These are phyloP conservation scores for Probaryconus sp. DNA, from an alignment of 1,140 invertebrate species.

Conservation along the genomic window DNA sequence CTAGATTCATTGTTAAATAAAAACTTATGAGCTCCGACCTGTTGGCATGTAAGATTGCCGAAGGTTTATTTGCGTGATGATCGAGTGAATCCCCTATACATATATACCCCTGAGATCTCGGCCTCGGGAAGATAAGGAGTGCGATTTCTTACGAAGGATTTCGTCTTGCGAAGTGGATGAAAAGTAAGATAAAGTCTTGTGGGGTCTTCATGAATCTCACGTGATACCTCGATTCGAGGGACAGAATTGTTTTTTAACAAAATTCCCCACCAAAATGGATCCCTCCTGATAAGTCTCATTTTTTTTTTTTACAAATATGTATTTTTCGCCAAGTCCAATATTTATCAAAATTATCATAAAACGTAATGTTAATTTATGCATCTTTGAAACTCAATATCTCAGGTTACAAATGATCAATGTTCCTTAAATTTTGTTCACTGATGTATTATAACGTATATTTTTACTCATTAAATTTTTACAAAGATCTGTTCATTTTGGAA, in stretches of 20 bases:
- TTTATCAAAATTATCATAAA: too few species aligned
- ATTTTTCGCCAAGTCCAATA: too few species aligned
- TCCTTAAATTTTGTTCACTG: too few species aligned
- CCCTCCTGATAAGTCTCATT: too few species aligned
- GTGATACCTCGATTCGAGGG: constrained; percentile 33
- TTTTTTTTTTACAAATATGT: too few species aligned
- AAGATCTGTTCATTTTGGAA: too few species aligned
- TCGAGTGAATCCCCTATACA: constrained; percentile 62
- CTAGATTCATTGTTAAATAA: constrained; percentile 29
- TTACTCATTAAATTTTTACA: too few species aligned
- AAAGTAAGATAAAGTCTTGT: constrained; percentile 53
- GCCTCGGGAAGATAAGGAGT: constrained; percentile 64
- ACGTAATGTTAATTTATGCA: too few species aligned
- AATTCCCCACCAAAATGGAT: too few species aligned
- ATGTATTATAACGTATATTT: too few species aligned
- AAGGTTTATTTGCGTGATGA: constrained; percentile 62
- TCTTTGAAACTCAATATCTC: too few species aligned
- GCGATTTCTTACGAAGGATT: constrained; percentile 59
- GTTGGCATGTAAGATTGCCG: constrained; percentile 18
- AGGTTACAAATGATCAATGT: too few species aligned
- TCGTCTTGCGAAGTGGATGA: constrained; percentile 42
- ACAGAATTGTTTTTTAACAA: constrained; percentile 50
- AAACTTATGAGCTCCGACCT: constrained; percentile 25
- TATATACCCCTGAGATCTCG: constrained; percentile 59
- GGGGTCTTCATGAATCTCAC: constrained; percentile 49